Evolutionary conservation across 2,797 vertebrate genomes (phyloP), one percentile per base, ranked within the genome.

Genomic region (Chrosomus eos): DNA sequence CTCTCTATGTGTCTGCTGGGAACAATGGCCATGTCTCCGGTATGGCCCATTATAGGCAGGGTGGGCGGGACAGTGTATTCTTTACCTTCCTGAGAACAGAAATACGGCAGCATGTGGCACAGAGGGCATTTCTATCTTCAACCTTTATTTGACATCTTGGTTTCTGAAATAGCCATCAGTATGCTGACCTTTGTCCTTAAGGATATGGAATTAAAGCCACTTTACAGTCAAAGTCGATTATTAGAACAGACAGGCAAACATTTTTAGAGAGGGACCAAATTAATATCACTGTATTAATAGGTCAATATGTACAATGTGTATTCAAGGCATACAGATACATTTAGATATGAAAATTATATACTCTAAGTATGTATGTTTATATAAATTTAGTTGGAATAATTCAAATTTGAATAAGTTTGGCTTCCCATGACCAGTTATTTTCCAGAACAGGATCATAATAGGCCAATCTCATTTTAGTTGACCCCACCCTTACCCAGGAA

Each of bases 11-110:
- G 88, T 89, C 85, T 78, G 83, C 86, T 55, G 18, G 45, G 79
- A 90, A 90, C 89, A 90, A 89, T 90, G 85, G 88, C 51, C 45
- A 64, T 82, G 84, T 88, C 86, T 90, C 87, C 70, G 80, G 79
- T 67, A 76, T 84, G 45, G 78, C 53, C 40, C 18, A 60, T 85
- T 79, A 76, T 76, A 72, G 64, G 72, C 79, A 75, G 83, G 71
- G 70, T 55, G 83, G 81, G 87, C 48, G 83, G 84, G 83, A 70
- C 66, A 62, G 83, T 88, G 88, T 88, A 85, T 86, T 79, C 77
- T 82, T 86, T 62, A 89, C 82, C 88, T 90, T 88, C 88, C 88
- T 88, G 85, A 85, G 70, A 82, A 86, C 81, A 72, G 75, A 84
- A 88, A 87, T 87, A 87, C 73, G 38, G 71, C 58, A 45, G 86